These are phyloP conservation scores for Ichneumoninae sp. DNA, from an alignment of 2,888 invertebrate genomes.

Conservation along the genomic window DNA sequence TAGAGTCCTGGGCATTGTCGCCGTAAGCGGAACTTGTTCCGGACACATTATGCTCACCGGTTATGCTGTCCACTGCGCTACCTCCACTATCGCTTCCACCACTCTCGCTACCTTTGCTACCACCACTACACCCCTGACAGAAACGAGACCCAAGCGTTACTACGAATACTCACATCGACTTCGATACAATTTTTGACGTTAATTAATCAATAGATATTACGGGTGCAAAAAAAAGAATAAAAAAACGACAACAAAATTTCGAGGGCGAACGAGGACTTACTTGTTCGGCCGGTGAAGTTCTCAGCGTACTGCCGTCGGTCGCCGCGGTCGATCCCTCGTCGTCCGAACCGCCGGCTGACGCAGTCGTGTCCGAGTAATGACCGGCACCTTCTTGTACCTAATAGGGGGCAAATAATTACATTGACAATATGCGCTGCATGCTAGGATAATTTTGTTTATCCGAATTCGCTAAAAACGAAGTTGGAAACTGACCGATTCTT, in stretches of 20 bases:
- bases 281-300: constrained; percentile 93
- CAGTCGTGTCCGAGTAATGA: constrained; percentile 91
- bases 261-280: constrained; percentile 76
- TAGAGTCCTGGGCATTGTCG: constrained; percentile 87
- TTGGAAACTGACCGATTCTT: too few relatives aligned
- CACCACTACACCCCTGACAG: constrained; percentile 84
- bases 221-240: constrained; percentile 14
- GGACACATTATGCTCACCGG: constrained; percentile 93
- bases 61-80: constrained; percentile 96
- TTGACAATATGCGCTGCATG: background rate
- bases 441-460: background rate
- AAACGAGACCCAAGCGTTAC: constrained; percentile 71
- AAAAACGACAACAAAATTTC: background rate
- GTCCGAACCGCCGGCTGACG: constrained; percentile 95
- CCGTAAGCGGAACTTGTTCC: constrained; percentile 97
- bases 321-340: constrained; percentile 97
- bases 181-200: constrained; percentile 38
- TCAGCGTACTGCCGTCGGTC: constrained; percentile 96
- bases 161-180: constrained; percentile 51
- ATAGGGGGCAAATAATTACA: background rate
- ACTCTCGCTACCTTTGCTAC: constrained; percentile 85
- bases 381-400: constrained; percentile 82
- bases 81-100: constrained; percentile 95
- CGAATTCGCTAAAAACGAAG: too few relatives aligned
- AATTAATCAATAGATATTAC: constrained; percentile 1